These are phyloP conservation scores for Micromesistius poutassou DNA, from an alignment of 2,797 vertebrate genomes.

Conservation along the genomic window DNA sequence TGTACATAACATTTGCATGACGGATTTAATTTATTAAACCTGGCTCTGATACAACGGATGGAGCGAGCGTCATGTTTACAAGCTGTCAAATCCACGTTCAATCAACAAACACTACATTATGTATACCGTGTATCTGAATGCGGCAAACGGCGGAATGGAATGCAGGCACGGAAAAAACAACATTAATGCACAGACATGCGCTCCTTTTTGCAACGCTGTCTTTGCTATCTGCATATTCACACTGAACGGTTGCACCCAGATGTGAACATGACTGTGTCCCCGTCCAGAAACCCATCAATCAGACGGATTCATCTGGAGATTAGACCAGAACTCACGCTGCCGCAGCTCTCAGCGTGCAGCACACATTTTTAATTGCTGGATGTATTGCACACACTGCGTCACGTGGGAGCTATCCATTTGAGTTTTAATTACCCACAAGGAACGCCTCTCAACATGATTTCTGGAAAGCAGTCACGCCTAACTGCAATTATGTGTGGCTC, in stretches of 20 bases:
- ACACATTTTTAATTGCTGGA: constrained; percentile 55
- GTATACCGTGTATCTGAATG: not conserved
- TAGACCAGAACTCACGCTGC: constrained; percentile 50
- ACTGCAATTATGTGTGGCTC: constrained; percentile 18
- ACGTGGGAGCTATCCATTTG: constrained; percentile 55
- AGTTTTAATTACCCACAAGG: constrained; percentile 57
- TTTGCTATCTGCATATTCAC: constrained; percentile 45
- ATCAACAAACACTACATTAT: constrained; percentile 1
- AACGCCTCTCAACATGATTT: constrained; percentile 48
- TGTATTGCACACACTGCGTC: constrained; percentile 54
- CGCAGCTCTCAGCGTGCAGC: constrained; percentile 25
- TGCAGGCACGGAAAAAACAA: not conserved
- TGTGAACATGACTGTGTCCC: constrained; percentile 35
- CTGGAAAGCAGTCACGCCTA: constrained; percentile 41
- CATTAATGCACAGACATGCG: not conserved
- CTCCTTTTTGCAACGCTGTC: constrained; percentile 26
- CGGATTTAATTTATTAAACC: constrained; percentile 98
- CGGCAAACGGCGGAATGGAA: not conserved
- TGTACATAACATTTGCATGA: constrained; percentile 86
- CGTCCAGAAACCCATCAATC: constrained; percentile 45
- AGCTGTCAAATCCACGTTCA: constrained; percentile 23
- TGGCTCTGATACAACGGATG: constrained; percentile 76
- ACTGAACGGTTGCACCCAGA: constrained; percentile 48
- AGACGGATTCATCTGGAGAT: constrained; percentile 51
- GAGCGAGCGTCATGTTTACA: constrained; percentile 33